Evolutionary conservation across 2,888 invertebrate species (phyloP), one percentile per base, ranked within the genome.

Genomic region (Tridacna gigas): DNA sequence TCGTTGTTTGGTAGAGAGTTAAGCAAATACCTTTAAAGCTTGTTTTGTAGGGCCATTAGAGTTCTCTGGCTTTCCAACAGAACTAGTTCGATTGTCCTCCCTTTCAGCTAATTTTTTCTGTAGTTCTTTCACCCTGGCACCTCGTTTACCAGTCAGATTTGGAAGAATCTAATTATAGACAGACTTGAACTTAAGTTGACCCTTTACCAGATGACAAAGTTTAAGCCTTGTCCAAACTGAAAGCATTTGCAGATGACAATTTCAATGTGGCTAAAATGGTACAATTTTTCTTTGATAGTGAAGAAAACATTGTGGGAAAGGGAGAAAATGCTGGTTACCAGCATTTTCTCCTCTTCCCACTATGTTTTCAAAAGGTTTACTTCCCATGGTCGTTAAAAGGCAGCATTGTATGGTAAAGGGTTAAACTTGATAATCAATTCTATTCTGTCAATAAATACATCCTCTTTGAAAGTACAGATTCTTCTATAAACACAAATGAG

Each of bases 141-240:
- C 95, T 94, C 96, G 97, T 78, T 94, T 92, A 60, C 93, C 88
- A 26, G 94, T 96, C 75, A 97, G 95, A 93, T 96, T 96, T 0
- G 97, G 97, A 88, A 96, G 96, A 15, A 97, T 96, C 94, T 98
- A 86, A 18, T 60, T 9, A 18, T 4, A n/a, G 60, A 20, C 18
- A n/a, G 60, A n/a, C 3, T 37, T 37, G 37, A 37, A 37, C 7
- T 37, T 37, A 2, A 37, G 2, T 37, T 37, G 37, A 37, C 37
- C 7, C 7, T 37, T 37, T 37, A 37, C 7, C 7, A 37, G 37
- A 37, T 37, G 2, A 37, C 2, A 37, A 2, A 37, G 7, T 7
- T 37, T 37, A 37, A 37, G 37, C 2, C 37, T 37, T 4, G 37
- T 37, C 37, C 37, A 37, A 37, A 37, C 7, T 37, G 37, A 7